A percentile compares a stretch with the other conserved stretches of the same genome.
These are phyloP conservation scores for Sturnus vulgaris DNA, from an alignment of 2,113 vertebrate species.

Conservation along the genomic window DNA sequence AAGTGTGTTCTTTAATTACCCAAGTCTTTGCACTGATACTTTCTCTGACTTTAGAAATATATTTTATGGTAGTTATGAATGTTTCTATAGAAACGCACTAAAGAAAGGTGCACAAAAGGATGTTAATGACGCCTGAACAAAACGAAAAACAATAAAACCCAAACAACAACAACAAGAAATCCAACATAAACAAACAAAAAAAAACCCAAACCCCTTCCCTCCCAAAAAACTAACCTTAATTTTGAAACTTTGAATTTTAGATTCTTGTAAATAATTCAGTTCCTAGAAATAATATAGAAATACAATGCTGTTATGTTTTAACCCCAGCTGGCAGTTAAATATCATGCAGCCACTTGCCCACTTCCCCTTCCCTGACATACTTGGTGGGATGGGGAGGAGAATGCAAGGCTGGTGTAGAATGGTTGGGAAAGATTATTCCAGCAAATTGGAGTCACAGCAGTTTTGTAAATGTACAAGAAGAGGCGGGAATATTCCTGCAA, in stretches of 20 bases:
- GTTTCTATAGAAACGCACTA: neutral
- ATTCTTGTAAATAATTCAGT: neutral
- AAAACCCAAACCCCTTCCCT: neutral
- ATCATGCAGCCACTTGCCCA: neutral
- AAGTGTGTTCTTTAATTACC: neutral
- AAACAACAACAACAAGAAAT: too few relatives aligned
- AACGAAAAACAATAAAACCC: neutral
- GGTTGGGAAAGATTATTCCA: constrained; percentile 39
- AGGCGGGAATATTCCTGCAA: neutral
- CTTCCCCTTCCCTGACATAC: neutral
- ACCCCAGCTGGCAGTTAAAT: neutral
- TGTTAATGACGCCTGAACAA: neutral
- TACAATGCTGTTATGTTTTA: neutral
- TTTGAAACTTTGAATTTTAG: neutral
- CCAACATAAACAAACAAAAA: too few relatives aligned
- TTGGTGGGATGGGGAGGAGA: neutral
- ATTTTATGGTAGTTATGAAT: neutral
- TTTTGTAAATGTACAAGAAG: neutral
- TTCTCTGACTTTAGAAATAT: neutral
- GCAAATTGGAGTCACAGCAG: constrained; percentile 15
- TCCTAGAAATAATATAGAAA: neutral
- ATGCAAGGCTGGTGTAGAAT: neutral
- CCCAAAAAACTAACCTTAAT: neutral
- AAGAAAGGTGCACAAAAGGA: neutral
- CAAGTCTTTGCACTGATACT: neutral